A percentile compares a stretch with the other conserved stretches of the same genome.
phyloP scores from a whole-genome alignment of 2,888 invertebrate genomes.

The Lasioglossum oenotherae region DNA sequence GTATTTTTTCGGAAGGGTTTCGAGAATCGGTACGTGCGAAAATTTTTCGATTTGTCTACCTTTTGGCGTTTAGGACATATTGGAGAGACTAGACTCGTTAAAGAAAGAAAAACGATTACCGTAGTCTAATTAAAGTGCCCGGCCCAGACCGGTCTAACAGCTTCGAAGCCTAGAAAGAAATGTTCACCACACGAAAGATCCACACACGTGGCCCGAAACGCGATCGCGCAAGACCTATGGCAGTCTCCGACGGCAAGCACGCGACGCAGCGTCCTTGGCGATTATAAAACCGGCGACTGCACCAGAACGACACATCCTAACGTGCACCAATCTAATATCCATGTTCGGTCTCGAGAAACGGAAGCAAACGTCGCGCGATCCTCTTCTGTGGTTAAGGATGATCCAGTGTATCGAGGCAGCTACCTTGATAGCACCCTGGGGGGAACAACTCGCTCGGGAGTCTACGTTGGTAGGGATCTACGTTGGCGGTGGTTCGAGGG shows the following conservation, averaged over 20 bases:
- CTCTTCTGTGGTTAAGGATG: not conserved
- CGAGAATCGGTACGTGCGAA: not conserved
- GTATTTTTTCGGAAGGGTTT: not conserved
- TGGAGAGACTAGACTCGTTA: too few species aligned
- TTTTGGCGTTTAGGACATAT: not conserved
- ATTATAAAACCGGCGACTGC: not conserved
- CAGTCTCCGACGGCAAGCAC: not conserved
- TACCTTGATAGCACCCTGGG: not conserved
- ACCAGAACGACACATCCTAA: not conserved
- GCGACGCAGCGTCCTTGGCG: not conserved
- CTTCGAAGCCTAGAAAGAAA: too few species aligned
- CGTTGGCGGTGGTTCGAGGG: not conserved
- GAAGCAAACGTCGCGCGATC: not conserved
- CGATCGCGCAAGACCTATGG: not conserved
- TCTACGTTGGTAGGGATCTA: not conserved
- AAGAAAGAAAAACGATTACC: too few species aligned
- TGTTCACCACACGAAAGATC: not conserved
- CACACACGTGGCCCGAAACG: not conserved
- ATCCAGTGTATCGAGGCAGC: not conserved
- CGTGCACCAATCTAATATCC: not conserved
- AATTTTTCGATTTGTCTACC: not conserved
- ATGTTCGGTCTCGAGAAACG: not conserved
- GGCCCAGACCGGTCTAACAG: not conserved
- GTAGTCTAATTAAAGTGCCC: too few species aligned
- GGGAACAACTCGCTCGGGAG: not conserved